Percentiles rank a stretch among this genome's conserved stretches.
phyloP scores from a whole-genome alignment of 2,113 vertebrate species.

The Puma concolor region DNA sequence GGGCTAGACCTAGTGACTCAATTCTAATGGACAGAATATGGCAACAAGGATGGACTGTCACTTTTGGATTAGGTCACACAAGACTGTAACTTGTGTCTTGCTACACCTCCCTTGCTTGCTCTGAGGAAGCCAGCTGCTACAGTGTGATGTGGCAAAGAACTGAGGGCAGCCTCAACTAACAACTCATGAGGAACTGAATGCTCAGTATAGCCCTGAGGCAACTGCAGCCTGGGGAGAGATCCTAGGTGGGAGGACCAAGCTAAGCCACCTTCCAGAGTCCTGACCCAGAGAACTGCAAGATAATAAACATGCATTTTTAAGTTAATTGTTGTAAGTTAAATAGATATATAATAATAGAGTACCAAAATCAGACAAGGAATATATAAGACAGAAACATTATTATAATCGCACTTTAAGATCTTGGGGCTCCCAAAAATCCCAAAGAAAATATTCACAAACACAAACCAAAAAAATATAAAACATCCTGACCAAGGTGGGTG shows the following conservation, averaged over 20 bases:
- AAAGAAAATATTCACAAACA: not conserved
- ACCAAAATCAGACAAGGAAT: not conserved
- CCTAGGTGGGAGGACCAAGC: not conserved
- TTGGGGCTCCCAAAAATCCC: not conserved
- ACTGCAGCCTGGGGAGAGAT: not conserved
- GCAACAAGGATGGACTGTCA: not conserved
- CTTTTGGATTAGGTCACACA: not conserved
- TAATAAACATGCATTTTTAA: not conserved
- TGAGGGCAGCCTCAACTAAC: not conserved
- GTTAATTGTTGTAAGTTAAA: not conserved
- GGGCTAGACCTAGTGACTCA: not conserved
- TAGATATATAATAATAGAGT: not conserved
- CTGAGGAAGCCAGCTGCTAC: not conserved
- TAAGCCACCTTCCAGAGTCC: not conserved
- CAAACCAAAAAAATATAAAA: not conserved
- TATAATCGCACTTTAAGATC: not conserved
- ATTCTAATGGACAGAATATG: not conserved
- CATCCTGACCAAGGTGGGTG: not conserved
- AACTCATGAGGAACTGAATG: not conserved
- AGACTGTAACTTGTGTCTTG: not conserved
- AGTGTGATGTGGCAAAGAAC: not conserved
- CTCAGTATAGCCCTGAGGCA: not conserved
- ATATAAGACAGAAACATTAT: not conserved
- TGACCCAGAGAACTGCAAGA: not conserved
- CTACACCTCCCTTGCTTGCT: not conserved